Base-by-base conservation (phyloP, 1,140 invertebrate species). In the Nasonia vitripennis region DNA sequence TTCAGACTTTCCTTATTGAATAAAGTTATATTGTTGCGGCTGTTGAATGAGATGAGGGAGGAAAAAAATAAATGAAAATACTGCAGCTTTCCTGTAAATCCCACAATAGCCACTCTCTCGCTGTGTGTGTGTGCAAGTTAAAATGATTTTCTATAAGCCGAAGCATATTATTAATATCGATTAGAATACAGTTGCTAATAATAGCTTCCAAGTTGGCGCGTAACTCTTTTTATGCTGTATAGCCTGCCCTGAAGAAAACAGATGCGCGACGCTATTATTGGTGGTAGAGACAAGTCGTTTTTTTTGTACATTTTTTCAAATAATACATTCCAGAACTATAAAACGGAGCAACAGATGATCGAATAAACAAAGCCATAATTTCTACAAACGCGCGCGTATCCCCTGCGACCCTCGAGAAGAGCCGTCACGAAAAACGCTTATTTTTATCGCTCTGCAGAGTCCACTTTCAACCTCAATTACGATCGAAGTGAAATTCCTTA, bases 381-480 rank as follows among this genome's bases (percentile, higher is more conserved):
- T n/a, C 20, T 0, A 6, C 55, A 5, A 17, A 7, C 55, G 17
- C 17, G 55, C 5, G 17, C 20, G 2, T 62, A 51, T 4, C 14
- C 14, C 5, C n/a, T 6, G 17, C 55, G 20, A 62, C 14, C 6
- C 41, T 45, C 20, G 1, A 62, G 55, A 62, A 62, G 20, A 20
- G 74, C 37, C 27, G 74, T n/a, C n/a, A 34, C 0, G 34, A 37
- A 77, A 45, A 78, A 12, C 31, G 77, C 77, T 78, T 62, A 78
- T 27, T 78, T 78, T 78, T 78, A 78, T 51, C 51, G n/a, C 77
- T 55, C 77, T 14, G 17, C 41, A 48, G 45, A 78, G 41, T 51
- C 77, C 23, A 41, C 37, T 80, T 80, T 68, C 37, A 80, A 80
- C 78, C 45, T 67, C 78, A 80, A 67, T 80, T 80, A 68, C 62